These are phyloP conservation scores for Nemotelus pantherinus DNA, from an alignment of 2,888 invertebrate species.

Conservation along the genomic window DNA sequence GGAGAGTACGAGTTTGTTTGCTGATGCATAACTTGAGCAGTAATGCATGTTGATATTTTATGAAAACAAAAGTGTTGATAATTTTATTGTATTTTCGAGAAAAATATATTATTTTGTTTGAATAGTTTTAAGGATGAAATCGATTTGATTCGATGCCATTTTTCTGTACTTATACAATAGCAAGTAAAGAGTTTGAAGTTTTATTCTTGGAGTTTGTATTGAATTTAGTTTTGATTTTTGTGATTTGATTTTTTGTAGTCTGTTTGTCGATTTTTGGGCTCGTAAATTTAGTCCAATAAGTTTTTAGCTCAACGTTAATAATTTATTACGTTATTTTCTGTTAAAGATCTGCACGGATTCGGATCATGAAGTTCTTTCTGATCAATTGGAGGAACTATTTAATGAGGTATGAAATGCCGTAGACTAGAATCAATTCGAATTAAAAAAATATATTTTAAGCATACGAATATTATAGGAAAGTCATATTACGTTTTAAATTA, in stretches of 20 bases:
- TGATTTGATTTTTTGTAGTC: background rate
- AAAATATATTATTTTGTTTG: background rate
- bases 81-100: background rate
- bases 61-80: background rate
- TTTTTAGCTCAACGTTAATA: background rate
- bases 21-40: background rate
- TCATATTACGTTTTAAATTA: too few relatives aligned
- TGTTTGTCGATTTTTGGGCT: background rate
- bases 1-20: slow-evolving; percentile 3
- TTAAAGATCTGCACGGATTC: slow-evolving; percentile 22
- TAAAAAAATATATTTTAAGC: too few relatives aligned
- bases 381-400: slow-evolving; percentile 36
- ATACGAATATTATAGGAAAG: too few relatives aligned
- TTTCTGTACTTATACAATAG: background rate
- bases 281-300: background rate
- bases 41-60: slow-evolving; percentile 26
- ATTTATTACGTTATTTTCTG: background rate
- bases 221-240: background rate
- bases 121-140: too few relatives aligned
- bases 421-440: too few relatives aligned
- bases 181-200: background rate
- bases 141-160: too few relatives aligned
- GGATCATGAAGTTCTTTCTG: slow-evolving; percentile 40
- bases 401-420: slow-evolving; percentile 13
- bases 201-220: background rate